Percentiles rank a stretch among this genome's conserved stretches.
Evolutionary conservation across 2,113 vertebrate genomes (phyloP).

Genomic region (Chloroceryle aenea): DNA sequence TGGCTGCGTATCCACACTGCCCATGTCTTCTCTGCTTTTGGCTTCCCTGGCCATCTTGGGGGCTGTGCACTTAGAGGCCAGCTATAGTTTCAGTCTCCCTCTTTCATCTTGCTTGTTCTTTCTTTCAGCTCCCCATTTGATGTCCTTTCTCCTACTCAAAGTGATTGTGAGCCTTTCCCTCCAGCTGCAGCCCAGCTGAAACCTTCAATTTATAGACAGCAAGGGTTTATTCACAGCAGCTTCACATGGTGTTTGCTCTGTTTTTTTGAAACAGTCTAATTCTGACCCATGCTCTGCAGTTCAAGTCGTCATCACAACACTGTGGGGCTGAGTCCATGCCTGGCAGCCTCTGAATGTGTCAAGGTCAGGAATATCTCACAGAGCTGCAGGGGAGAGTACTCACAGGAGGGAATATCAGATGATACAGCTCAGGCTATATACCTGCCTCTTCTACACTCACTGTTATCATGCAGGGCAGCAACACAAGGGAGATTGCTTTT

Average conservation of each 20-base stretch:
- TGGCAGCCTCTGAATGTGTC: not conserved
- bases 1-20: rapidly evolving
- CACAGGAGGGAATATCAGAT: not conserved
- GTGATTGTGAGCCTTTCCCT: not conserved
- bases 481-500: not conserved
- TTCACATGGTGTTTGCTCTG: not conserved
- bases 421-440: not conserved
- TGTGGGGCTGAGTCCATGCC: not conserved
- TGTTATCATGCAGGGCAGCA: not conserved
- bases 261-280: not conserved
- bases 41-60: not conserved
- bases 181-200: not conserved
- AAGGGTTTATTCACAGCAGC: not conserved
- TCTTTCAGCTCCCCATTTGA: not conserved
- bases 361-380: not conserved
- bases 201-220: not conserved
- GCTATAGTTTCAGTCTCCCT: not conserved
- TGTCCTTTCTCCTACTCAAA: not conserved
- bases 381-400: not conserved
- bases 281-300: not conserved
- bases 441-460: not conserved
- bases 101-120: not conserved
- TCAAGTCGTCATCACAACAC: not conserved
- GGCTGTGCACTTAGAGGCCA: rapidly evolving
- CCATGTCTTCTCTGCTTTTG: not conserved